A percentile compares a stretch with the other conserved stretches of the same genome.
These are phyloP conservation scores for Phyllotreta striolata DNA, from an alignment of 2,888 invertebrate species.

Conservation along the genomic window DNA sequence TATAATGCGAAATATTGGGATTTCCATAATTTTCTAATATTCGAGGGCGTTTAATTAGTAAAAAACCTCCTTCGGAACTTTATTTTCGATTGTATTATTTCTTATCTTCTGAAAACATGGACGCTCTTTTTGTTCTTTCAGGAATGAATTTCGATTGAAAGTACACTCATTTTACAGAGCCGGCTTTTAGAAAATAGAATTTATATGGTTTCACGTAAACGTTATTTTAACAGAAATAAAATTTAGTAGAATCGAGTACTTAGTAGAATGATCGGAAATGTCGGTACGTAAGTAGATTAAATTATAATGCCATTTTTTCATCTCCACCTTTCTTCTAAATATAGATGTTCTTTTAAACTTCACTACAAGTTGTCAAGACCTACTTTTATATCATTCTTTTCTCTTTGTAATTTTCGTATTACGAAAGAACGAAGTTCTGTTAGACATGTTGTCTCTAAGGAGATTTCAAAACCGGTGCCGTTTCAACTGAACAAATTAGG, in stretches of 20 bases:
- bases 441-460: constrained; percentile 11
- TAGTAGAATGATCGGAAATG: too few species aligned
- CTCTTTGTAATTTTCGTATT: constrained; percentile 29
- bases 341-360: constrained; percentile 1
- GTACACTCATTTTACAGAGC: constrained; percentile 1
- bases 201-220: too few species aligned
- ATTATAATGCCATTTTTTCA: too few species aligned
- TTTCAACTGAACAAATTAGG: too few species aligned
- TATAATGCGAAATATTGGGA: background rate
- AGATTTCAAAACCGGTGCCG: background rate
- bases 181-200: constrained; percentile 10
- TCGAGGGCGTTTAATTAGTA: constrained; percentile 27
- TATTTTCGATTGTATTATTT: constrained; percentile 15
- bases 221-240: too few species aligned
- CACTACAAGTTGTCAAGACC: constrained; percentile 15
- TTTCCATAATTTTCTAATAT: constrained; percentile 13
- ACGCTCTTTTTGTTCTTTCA: constrained; percentile 27
- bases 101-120: constrained; percentile 30
- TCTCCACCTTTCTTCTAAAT: too few species aligned
- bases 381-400: constrained; percentile 13
- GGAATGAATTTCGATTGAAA: constrained; percentile 18
- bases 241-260: too few species aligned
- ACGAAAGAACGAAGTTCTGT: constrained; percentile 20
- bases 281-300: too few species aligned
- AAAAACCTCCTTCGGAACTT: constrained; percentile 25